Evolutionary conservation across 1,140 invertebrate species (phyloP).

Genomic region (Neocloeon triangulifer): DNA sequence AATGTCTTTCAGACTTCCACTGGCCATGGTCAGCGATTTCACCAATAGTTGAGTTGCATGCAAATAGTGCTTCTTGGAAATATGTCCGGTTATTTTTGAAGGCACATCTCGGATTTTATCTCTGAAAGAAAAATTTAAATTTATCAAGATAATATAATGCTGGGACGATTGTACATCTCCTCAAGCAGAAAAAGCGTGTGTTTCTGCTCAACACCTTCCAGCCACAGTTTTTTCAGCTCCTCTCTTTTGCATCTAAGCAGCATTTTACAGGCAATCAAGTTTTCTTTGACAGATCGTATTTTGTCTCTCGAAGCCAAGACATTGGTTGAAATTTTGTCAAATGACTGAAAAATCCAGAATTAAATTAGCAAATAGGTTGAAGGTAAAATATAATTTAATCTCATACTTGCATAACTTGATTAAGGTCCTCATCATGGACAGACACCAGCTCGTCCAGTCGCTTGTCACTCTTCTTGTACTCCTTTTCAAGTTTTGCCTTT

Average conservation of each 20-base stretch:
- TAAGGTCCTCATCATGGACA: slow-evolving; percentile 68
- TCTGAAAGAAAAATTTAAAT: slow-evolving; percentile 20
- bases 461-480: slow-evolving; percentile 77
- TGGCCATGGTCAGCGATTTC: slow-evolving; percentile 36
- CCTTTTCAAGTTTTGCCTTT: slow-evolving; percentile 78
- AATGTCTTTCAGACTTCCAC: slow-evolving; percentile 47
- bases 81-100: slow-evolving; percentile 40
- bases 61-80: slow-evolving; percentile 57
- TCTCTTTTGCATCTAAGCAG: slow-evolving; percentile 76
- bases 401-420: slow-evolving; percentile 55
- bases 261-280: slow-evolving; percentile 72
- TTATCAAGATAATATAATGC: neutral
- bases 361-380: neutral
- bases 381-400: neutral
- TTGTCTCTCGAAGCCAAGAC: slow-evolving; percentile 59
- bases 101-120: slow-evolving; percentile 60
- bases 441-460: slow-evolving; percentile 71
- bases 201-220: slow-evolving; percentile 81
- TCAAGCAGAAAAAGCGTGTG: slow-evolving; percentile 67
- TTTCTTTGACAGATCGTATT: slow-evolving; percentile 66
- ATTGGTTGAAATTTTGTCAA: slow-evolving; percentile 52
- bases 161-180: slow-evolving; percentile 47
- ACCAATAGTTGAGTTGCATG: slow-evolving; percentile 66
- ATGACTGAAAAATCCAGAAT: slow-evolving; percentile 29
- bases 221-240: slow-evolving; percentile 79